Conservation (phyloP, 2,797 vertebrate species). For the Myripristis jacobus region DNA sequence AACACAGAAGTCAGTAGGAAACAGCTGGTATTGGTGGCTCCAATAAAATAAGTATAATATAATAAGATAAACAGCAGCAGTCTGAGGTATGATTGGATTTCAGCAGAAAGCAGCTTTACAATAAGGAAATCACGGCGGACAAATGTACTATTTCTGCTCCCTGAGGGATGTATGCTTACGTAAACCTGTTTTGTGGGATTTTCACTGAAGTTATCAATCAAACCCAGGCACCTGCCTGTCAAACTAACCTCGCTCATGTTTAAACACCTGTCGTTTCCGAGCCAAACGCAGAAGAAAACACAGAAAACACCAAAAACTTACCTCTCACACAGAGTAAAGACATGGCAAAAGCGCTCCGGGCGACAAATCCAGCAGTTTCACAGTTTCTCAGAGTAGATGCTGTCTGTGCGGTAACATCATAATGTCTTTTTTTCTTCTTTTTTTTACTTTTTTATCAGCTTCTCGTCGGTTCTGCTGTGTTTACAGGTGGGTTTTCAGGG, state of each 20-base stretch:
- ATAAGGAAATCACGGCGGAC: not conserved
- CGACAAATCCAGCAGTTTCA: constrained; percentile 58
- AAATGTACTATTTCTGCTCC: not conserved
- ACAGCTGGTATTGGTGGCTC: too few relatives aligned
- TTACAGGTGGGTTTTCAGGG: constrained; percentile 34
- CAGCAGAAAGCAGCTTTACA: not conserved
- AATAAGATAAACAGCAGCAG: too few relatives aligned
- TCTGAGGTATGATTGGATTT: too few relatives aligned
- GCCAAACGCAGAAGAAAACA: not conserved
- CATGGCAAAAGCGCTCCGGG: constrained; percentile 77
- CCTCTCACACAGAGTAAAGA: constrained; percentile 86
- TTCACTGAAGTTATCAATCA: not conserved
- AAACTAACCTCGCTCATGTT: not conserved
- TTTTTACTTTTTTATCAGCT: not conserved
- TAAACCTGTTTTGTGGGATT: constrained; percentile 19
- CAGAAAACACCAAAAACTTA: too few relatives aligned
- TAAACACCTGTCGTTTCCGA: accelerated
- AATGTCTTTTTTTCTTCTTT: not conserved
- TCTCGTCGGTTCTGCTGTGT: constrained; percentile 1
- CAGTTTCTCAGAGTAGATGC: constrained; percentile 65
- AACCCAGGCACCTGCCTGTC: not conserved
- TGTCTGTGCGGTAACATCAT: constrained; percentile 57
- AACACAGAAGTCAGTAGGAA: too few relatives aligned
- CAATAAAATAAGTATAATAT: too few relatives aligned
- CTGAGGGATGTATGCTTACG: too few relatives aligned